These are phyloP conservation scores for Microtus ochrogaster DNA, from an alignment of 2,113 vertebrate genomes.

Conservation along the genomic window DNA sequence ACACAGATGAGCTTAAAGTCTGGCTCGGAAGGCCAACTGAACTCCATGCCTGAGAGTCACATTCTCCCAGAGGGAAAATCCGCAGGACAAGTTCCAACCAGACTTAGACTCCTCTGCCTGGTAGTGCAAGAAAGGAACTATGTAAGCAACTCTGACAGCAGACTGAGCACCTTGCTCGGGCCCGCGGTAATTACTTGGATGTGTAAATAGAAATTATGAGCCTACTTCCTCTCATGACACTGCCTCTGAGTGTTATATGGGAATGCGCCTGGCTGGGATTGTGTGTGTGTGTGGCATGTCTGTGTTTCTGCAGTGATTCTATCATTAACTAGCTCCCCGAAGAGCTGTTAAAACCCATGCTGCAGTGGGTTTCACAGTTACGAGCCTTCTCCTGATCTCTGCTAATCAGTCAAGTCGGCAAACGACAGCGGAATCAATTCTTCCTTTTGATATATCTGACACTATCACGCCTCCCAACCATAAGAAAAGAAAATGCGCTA, in stretches of 20 bases:
- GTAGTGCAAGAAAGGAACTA: conserved; percentile 77
- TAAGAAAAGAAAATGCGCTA: conserved; percentile 75
- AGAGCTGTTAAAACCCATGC: conserved; percentile 86
- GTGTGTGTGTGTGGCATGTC: conserved; percentile 67
- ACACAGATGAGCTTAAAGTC: conserved; percentile 74
- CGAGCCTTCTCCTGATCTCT: conserved; percentile 85
- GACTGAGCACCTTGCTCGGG: conserved; percentile 74
- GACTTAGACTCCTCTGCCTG: conserved; percentile 67
- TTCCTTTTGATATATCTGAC: conserved; percentile 86
- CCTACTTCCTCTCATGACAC: conserved; percentile 80
- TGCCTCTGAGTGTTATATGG: conserved; percentile 79
- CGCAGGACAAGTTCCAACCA: conserved; percentile 73
- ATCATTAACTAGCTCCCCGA: conserved; percentile 88
- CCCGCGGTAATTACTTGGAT: conserved; percentile 84
- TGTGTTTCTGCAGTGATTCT: conserved; percentile 85
- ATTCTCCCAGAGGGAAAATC: conserved; percentile 73
- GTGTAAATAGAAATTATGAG: conserved; percentile 87
- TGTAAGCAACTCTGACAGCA: conserved; percentile 79
- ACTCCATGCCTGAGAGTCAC: conserved; percentile 74
- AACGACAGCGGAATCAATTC: conserved; percentile 84
- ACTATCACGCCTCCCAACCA: conserved; percentile 80
- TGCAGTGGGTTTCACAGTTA: conserved; percentile 83
- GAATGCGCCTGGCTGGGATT: conserved; percentile 74
- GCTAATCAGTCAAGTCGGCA: conserved; percentile 86
- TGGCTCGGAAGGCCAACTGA: conserved; percentile 69